Conservation (phyloP, 1,140 invertebrate genomes). For the Heliconius nattereri region DNA sequence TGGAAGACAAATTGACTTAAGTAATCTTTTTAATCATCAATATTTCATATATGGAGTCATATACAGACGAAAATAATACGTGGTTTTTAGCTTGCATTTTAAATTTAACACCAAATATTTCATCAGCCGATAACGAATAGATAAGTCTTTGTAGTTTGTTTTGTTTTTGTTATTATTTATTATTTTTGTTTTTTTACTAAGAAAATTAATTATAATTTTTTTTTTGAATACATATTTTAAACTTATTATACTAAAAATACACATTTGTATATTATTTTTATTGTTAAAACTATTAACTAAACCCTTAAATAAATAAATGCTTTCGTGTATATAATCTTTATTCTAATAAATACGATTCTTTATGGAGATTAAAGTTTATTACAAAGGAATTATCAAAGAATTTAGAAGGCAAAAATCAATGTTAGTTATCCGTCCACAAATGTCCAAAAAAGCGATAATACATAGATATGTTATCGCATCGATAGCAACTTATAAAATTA, state of each 20-base stretch:
- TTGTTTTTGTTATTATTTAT: not conserved
- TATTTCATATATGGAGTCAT: not conserved
- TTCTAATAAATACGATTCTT: too few relatives aligned
- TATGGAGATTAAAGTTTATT: not conserved
- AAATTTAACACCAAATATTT: not conserved
- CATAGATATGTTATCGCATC: slow-evolving; percentile 8
- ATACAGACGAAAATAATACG: not conserved
- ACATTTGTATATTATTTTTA: too few relatives aligned
- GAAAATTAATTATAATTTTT: too few relatives aligned
- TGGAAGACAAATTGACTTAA: too few relatives aligned
- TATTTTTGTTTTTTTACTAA: not conserved
- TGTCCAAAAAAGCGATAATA: not conserved
- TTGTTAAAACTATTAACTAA: too few relatives aligned
- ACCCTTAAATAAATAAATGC: too few relatives aligned
- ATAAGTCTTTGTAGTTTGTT: not conserved
- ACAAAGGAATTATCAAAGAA: not conserved
- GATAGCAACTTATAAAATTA: not conserved
- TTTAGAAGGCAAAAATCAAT: not conserved
- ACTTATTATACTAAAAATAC: too few relatives aligned
- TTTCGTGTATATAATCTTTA: too few relatives aligned
- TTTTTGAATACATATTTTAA: too few relatives aligned
- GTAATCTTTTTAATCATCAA: not conserved
- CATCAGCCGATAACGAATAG: not conserved
- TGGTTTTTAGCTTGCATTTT: not conserved
- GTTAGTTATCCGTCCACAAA: not conserved